Evolutionary conservation across 1,140 invertebrate genomes (phyloP), one percentile per base, ranked within the genome.

Genomic region (Neodiprion fabricii): DNA sequence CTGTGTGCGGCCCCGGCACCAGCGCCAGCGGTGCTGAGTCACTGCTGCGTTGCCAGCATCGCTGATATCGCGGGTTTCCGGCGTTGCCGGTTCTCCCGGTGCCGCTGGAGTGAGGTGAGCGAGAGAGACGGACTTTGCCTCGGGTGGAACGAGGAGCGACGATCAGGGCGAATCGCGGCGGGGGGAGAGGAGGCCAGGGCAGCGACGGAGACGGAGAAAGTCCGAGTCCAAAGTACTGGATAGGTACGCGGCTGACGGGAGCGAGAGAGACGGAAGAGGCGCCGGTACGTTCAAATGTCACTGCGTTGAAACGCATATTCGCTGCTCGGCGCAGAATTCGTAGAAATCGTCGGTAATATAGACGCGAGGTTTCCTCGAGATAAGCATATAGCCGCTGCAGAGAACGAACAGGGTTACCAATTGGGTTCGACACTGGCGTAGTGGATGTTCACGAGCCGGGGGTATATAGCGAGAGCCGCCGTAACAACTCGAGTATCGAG

Each of bases 281-380:
- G 75, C 77, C 78, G 79, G 79, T 77, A 79, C 78, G 83, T 84
- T 84, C 81, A 83, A 85, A 85, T 85, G 84, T 85, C 83, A 84
- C 84, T 84, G 82, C 84, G 79, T 84, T 79, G 81, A 84, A 61
- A 61, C 53, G 53, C 53, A 61, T 61, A 76, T 77, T 78, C 77
- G 77, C 78, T 65, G 74, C 75, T 75, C 77, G 80, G 78, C 75
- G 74, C 78, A 77, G 79, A 85, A 84, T 85, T 85, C 81, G 80
- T 76, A 78, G 82, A 85, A 85, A 83, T 83, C 81, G 84, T 85
- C 83, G 82, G 82, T 82, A 86, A 85, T 84, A 79, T 61, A 61
- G 53, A 61, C 53, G 53, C 53, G 53, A 61, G 84, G 84, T 86
- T 86, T 85, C 78, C 74, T 74, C 53, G 80, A 80, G 80, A 78